These are phyloP conservation scores for Ceratosolen fusciceps DNA, from an alignment of 1,140 invertebrate species.

Conservation along the genomic window DNA sequence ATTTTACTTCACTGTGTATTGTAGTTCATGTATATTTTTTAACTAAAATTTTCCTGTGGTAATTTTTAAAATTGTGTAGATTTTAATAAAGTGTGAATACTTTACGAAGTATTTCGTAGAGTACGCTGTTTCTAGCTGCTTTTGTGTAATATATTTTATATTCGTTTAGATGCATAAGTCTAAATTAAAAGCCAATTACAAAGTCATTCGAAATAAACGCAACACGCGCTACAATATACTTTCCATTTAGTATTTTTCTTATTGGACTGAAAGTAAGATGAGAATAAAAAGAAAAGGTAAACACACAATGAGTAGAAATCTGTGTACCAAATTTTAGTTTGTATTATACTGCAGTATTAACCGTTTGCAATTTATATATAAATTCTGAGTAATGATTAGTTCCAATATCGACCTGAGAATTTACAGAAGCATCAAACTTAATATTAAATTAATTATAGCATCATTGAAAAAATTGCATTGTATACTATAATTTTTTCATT, in stretches of 20 bases:
- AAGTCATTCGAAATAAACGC: not conserved
- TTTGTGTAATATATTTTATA: slow-evolving; percentile 31
- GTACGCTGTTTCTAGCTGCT: not conserved
- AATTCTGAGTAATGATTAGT: slow-evolving; percentile 10
- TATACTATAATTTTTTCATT: not conserved
- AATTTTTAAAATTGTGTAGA: not conserved
- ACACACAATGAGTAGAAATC: not conserved
- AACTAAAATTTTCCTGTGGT: not conserved
- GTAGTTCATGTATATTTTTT: not conserved
- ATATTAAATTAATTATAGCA: slow-evolving; percentile 25
- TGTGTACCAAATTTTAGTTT: slow-evolving; percentile 8
- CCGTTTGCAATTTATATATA: not conserved
- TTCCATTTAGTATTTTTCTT: slow-evolving; percentile 8
- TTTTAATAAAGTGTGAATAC: slow-evolving; percentile 1
- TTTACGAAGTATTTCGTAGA: not conserved
- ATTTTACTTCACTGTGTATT: not conserved
- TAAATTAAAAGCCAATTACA: slow-evolving; percentile 31
- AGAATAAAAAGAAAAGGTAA: not conserved
- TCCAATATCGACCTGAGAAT: not conserved
- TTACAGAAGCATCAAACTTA: not conserved
- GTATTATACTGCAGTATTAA: not conserved
- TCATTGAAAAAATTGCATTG: not conserved
- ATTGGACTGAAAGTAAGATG: not conserved
- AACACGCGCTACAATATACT: slow-evolving; percentile 4
- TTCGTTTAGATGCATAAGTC: slow-evolving; percentile 28